Evolutionary conservation across 2,797 vertebrate species (phyloP).

Genomic region (Sebastes nivosus): DNA sequence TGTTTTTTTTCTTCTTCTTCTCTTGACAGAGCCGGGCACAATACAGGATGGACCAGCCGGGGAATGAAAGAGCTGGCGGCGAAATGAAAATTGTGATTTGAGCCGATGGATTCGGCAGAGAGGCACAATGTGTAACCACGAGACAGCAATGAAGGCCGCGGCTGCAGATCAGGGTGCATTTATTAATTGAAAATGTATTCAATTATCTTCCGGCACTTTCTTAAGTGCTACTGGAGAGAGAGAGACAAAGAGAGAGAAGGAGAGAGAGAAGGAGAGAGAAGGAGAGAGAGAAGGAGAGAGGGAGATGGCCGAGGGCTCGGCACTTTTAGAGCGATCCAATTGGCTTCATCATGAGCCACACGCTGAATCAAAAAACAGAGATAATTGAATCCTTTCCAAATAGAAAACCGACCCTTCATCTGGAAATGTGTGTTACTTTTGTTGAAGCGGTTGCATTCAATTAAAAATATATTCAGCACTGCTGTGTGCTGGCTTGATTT

Average conservation of each 20-base stretch:
- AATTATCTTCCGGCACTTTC: conserved; percentile 33
- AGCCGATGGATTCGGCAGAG: conserved; percentile 14
- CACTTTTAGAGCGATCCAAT: neutral
- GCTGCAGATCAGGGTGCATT: conserved; percentile 11
- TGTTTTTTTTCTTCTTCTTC: neutral
- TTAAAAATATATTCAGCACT: neutral
- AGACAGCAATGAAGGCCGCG: conserved; percentile 8
- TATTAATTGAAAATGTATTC: conserved; percentile 65
- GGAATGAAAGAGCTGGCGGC: conserved; percentile 52
- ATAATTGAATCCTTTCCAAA: conserved; percentile 30
- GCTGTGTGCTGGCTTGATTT: neutral
- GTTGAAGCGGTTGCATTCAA: neutral
- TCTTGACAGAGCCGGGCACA: conserved; percentile 2
- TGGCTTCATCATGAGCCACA: conserved; percentile 9
- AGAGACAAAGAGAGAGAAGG: neutral
- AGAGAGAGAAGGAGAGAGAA: neutral
- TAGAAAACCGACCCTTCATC: neutral
- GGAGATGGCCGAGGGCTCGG: neutral
- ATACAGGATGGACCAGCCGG: conserved; percentile 11
- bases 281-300: neutral
- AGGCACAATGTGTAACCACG: conserved; percentile 9
- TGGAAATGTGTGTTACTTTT: neutral
- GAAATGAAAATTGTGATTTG: conserved; percentile 40
- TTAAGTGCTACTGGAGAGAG: neutral
- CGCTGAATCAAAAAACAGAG: conserved; percentile 3